Conservation (phyloP, 2,888 invertebrate genomes). For the Piscicola geometra region DNA sequence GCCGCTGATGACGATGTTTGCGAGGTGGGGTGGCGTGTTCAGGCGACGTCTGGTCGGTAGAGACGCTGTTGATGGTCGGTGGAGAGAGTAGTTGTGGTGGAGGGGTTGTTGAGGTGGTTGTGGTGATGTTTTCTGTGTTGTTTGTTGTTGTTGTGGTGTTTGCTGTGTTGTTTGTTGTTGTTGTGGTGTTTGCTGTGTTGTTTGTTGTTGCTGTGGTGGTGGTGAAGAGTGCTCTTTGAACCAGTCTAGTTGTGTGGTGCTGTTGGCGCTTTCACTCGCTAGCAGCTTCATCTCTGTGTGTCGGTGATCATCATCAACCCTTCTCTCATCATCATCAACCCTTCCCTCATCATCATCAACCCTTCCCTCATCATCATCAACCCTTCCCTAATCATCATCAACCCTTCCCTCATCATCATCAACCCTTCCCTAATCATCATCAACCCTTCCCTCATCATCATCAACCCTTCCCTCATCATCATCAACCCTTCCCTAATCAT, state of each 20-base stretch:
- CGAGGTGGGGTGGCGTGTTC: slow-evolving; percentile 53
- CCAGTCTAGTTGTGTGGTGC: slow-evolving; percentile 1
- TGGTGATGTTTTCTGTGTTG: too few relatives aligned
- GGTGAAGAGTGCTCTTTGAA: neutral
- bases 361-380: too few relatives aligned
- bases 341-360: neutral
- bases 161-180: too few relatives aligned
- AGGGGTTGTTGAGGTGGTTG: slow-evolving; percentile 50
- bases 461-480: neutral
- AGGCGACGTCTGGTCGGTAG: slow-evolving; percentile 53
- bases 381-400: neutral
- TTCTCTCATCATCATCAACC: slow-evolving; percentile 4
- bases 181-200: too few relatives aligned
- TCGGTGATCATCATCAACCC: neutral
- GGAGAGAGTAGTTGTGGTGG: slow-evolving; percentile 32
- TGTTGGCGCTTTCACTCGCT: slow-evolving; percentile 49
- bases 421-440: slow-evolving; percentile 69
- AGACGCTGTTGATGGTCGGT: slow-evolving; percentile 49
- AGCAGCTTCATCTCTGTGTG: slow-evolving; percentile 60
- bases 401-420: slow-evolving; percentile 60
- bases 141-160: too few relatives aligned
- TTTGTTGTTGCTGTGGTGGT: neutral
- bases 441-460: neutral
- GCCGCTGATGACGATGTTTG: slow-evolving; percentile 26
- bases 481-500: too few relatives aligned